phyloP scores from a whole-genome alignment of 2,797 vertebrate genomes.

The Gymnocypris eckloni region DNA sequence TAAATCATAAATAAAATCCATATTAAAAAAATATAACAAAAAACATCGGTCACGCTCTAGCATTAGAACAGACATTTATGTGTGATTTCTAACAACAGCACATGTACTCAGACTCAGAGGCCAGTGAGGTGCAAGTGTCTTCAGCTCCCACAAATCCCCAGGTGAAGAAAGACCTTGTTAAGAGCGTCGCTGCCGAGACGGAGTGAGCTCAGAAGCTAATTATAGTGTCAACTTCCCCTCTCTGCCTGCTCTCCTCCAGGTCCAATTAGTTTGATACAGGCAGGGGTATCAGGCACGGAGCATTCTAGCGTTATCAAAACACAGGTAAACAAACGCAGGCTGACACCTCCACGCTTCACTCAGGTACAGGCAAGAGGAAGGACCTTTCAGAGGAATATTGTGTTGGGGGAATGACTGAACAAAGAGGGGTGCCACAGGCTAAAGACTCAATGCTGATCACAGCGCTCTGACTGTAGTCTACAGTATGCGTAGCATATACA shows the following conservation, averaged over 20 bases:
- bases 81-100: conserved; percentile 23
- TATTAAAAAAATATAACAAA: neutral
- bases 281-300: conserved; percentile 38
- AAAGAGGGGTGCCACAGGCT: neutral
- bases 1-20: neutral
- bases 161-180: conserved; percentile 39
- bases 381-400: conserved; percentile 14
- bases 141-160: conserved; percentile 28
- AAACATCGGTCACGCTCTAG: neutral
- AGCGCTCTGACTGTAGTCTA: neutral
- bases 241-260: conserved; percentile 50
- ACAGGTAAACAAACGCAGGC: conserved; percentile 54
- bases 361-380: conserved; percentile 24
- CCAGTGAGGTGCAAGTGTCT: conserved; percentile 13
- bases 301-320: conserved; percentile 51
- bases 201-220: conserved; percentile 49
- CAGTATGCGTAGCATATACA: neutral
- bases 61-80: neutral
- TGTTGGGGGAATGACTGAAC: conserved; percentile 11
- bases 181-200: conserved; percentile 33
- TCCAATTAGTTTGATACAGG: conserved; percentile 56
- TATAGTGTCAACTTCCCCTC: conserved; percentile 46
- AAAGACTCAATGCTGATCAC: conserved; percentile 1
- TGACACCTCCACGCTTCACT: conserved; percentile 43
- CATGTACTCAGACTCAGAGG: conserved; percentile 12